phyloP scores from a whole-genome alignment of 2,888 invertebrate genomes.

The Ennomos fuscantarius region DNA sequence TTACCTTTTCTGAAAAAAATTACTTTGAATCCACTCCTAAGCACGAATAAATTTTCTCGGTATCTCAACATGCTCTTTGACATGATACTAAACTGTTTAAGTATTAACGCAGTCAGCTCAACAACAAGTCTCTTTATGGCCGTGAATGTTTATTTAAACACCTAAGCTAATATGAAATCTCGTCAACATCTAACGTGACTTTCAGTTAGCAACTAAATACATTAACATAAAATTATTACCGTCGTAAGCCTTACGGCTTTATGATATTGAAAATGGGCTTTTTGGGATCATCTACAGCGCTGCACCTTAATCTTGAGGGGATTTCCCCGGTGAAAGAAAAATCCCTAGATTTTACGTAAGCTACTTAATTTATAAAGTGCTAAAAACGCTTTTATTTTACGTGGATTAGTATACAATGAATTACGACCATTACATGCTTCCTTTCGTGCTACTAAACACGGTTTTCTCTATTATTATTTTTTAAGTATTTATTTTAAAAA shows the following conservation, averaged over 20 bases:
- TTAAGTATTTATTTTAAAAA: too few species aligned
- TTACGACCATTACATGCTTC: constrained; percentile 8
- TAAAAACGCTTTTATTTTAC: constrained; percentile 14
- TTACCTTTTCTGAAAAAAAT: too few species aligned
- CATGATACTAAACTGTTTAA: too few species aligned
- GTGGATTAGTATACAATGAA: constrained; percentile 1
- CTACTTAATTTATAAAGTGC: constrained; percentile 26
- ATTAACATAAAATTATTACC: constrained; percentile 31
- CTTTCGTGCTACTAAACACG: too few species aligned
- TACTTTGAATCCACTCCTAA: too few species aligned
- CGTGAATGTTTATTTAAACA: constrained; percentile 20
- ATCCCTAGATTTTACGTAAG: constrained; percentile 20
- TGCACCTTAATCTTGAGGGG: constrained; percentile 30
- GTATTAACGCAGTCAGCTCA: neutral
- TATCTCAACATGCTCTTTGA: too few species aligned
- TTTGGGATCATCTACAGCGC: constrained; percentile 28
- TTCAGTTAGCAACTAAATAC: constrained; percentile 26
- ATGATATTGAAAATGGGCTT: constrained; percentile 30
- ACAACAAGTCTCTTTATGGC: constrained; percentile 1
- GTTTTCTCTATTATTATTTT: too few species aligned
- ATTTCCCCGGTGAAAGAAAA: constrained; percentile 23
- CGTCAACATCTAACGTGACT: constrained; percentile 21
- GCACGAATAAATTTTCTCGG: too few species aligned
- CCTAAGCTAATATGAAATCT: constrained; percentile 19
- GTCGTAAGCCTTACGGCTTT: constrained; percentile 30